Conservation (phyloP, 2,797 vertebrate species). For the Pangasius macronema region DNA sequence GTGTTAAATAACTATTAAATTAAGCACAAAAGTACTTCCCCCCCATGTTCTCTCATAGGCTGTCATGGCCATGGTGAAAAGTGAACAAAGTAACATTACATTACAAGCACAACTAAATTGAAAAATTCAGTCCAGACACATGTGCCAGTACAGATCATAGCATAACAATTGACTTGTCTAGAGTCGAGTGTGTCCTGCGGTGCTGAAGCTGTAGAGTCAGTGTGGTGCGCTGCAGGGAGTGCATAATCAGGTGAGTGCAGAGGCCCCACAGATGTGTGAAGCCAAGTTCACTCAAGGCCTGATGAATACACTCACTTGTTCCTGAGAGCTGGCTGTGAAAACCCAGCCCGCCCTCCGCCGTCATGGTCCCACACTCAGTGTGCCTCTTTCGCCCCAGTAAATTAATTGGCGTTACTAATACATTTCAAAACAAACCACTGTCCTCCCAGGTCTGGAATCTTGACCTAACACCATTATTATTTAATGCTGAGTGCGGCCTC, state of each 20-base stretch:
- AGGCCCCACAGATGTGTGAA: conserved; percentile 52
- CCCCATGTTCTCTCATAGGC: neutral
- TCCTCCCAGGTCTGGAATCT: conserved; percentile 75
- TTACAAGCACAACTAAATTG: conserved; percentile 29
- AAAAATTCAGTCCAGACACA: conserved; percentile 14
- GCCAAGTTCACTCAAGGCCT: conserved; percentile 50
- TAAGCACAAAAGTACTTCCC: neutral
- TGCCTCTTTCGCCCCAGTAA: conserved; percentile 74
- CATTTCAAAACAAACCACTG: conserved; percentile 75
- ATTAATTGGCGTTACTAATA: conserved; percentile 83
- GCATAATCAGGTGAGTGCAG: conserved; percentile 53
- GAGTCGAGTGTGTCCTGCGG: conserved; percentile 12
- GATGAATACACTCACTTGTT: conserved; percentile 58
- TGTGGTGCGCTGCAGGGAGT: conserved; percentile 26
- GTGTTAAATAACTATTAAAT: neutral
- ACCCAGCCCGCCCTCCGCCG: conserved; percentile 41
- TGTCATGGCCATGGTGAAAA: neutral
- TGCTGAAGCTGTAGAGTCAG: conserved; percentile 19
- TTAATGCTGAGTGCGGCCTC: conserved; percentile 77
- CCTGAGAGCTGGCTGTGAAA: conserved; percentile 49
- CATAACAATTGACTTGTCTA: conserved; percentile 20
- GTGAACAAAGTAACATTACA: conserved; percentile 5
- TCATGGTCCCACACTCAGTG: conserved; percentile 57
- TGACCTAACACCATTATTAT: conserved; percentile 75
- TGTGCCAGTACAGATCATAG: conserved; percentile 17